These are phyloP conservation scores for Gastracanthus pulcherrimus DNA, from an alignment of 2,888 invertebrate genomes.

Conservation along the genomic window DNA sequence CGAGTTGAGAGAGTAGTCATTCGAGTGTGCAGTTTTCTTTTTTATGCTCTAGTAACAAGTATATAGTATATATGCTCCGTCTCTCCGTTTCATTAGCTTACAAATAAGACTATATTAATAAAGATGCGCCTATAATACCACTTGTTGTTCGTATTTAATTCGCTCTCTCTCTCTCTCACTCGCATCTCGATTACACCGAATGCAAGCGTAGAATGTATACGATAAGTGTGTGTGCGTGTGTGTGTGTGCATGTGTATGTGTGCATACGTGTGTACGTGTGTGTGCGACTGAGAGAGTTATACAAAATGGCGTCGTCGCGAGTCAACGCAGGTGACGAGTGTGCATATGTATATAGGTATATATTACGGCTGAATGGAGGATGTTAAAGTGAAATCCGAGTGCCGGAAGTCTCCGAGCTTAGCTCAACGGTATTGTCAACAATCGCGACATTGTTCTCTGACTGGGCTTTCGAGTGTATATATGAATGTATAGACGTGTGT, in stretches of 20 bases:
- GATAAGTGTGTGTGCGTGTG: background rate
- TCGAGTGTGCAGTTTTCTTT: background rate
- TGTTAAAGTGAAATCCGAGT: slow-evolving; percentile 64
- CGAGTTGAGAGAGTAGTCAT: background rate
- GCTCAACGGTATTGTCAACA: slow-evolving; percentile 60
- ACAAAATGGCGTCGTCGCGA: slow-evolving; percentile 26
- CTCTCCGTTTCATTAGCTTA: slow-evolving; percentile 16
- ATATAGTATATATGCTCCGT: background rate
- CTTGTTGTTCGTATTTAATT: slow-evolving; percentile 5
- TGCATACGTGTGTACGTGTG: background rate
- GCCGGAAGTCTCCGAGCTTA: slow-evolving; percentile 65
- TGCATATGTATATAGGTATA: no score
- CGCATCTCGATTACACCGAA: slow-evolving; percentile 22
- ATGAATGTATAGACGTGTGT: background rate
- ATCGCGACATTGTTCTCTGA: slow-evolving; percentile 51
- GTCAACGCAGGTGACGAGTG: slow-evolving; percentile 13
- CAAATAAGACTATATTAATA: slow-evolving; percentile 39
- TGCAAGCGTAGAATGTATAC: background rate
- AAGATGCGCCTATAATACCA: background rate
- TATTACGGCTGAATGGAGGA: slow-evolving; percentile 27
- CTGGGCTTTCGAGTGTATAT: slow-evolving; percentile 19
- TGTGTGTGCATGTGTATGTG: background rate
- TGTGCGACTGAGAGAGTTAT: background rate
- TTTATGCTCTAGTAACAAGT: background rate
- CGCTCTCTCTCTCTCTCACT: background rate